phyloP scores from a whole-genome alignment of 2,888 invertebrate genomes.

The Psococerastis gibbosa region DNA sequence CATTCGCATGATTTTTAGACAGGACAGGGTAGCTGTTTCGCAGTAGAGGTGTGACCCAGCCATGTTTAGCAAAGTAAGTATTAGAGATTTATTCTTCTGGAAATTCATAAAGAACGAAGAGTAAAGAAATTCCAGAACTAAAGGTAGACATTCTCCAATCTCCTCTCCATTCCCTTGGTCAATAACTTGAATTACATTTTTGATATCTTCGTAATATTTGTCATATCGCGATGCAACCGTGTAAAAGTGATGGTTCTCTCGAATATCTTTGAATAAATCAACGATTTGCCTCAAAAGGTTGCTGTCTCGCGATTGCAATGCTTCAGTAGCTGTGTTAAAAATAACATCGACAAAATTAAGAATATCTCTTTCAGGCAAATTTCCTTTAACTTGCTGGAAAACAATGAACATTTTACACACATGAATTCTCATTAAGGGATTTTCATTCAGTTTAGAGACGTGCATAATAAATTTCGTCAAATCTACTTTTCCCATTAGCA shows the following conservation, averaged over 20 bases:
- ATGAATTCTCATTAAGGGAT: constrained; percentile 29
- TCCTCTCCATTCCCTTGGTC: constrained; percentile 18
- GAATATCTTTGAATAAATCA: constrained; percentile 33
- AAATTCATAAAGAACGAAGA: constrained; percentile 28
- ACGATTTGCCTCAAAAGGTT: constrained; percentile 31
- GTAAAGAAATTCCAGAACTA: constrained; percentile 31
- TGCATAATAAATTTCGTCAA: constrained; percentile 44
- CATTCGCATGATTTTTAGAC: not conserved
- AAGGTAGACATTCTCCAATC: constrained; percentile 27
- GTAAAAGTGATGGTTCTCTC: constrained; percentile 24
- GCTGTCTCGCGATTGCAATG: constrained; percentile 28
- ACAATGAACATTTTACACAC: constrained; percentile 33
- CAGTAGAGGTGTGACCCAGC: constrained; percentile 30
- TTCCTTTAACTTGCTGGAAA: constrained; percentile 30
- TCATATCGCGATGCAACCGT: constrained; percentile 22
- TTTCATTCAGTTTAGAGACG: constrained; percentile 32
- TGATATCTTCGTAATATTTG: constrained; percentile 26
- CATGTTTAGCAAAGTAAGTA: constrained; percentile 26
- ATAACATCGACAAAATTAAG: constrained; percentile 30
- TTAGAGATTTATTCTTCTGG: constrained; percentile 24
- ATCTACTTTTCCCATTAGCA: constrained; percentile 49
- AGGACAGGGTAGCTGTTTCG: not conserved
- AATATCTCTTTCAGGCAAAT: constrained; percentile 29
- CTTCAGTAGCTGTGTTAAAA: constrained; percentile 29
- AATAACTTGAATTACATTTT: constrained; percentile 24